Evolutionary conservation across 2,797 vertebrate genomes (phyloP).

Genomic region (Discoglossus pictus): DNA sequence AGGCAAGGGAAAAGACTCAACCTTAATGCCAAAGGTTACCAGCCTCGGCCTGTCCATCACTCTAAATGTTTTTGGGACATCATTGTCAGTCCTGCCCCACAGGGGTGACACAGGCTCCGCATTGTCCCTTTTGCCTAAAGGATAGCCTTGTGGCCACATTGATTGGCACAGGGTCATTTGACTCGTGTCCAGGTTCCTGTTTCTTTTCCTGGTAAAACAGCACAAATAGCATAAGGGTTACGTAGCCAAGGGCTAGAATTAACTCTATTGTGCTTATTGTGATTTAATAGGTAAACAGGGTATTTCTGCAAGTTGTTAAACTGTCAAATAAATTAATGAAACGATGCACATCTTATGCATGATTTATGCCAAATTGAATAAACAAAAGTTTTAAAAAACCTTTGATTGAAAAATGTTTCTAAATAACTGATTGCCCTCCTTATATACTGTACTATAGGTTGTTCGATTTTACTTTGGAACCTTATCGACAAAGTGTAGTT

Average conservation of each 20-base stretch:
- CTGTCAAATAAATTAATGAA: constrained; percentile 45
- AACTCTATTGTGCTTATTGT: constrained; percentile 44
- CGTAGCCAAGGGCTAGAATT: constrained; percentile 56
- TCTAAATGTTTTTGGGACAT: constrained; percentile 58
- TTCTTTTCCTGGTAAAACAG: constrained; percentile 63
- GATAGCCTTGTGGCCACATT: constrained; percentile 65
- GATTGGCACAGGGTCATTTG: constrained; percentile 67
- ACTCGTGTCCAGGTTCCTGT: constrained; percentile 65
- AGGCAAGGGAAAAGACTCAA: constrained; percentile 66
- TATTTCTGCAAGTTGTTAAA: constrained; percentile 54
- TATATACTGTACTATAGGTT: too few species aligned
- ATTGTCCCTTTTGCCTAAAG: constrained; percentile 68
- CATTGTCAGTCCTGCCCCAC: constrained; percentile 61
- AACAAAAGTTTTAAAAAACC: constrained; percentile 9
- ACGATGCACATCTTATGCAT: constrained; percentile 34
- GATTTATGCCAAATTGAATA: background rate
- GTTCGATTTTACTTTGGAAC: too few species aligned
- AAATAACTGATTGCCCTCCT: too few species aligned
- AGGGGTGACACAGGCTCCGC: constrained; percentile 70
- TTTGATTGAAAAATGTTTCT: background rate
- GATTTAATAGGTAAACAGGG: constrained; percentile 73
- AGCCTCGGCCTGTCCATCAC: constrained; percentile 64
- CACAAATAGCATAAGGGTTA: constrained; percentile 57
- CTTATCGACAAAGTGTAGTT: too few species aligned
- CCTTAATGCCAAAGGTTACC: constrained; percentile 75